Evolutionary conservation across 2,113 vertebrate genomes (phyloP).

Genomic region (Microtus oregoni): DNA sequence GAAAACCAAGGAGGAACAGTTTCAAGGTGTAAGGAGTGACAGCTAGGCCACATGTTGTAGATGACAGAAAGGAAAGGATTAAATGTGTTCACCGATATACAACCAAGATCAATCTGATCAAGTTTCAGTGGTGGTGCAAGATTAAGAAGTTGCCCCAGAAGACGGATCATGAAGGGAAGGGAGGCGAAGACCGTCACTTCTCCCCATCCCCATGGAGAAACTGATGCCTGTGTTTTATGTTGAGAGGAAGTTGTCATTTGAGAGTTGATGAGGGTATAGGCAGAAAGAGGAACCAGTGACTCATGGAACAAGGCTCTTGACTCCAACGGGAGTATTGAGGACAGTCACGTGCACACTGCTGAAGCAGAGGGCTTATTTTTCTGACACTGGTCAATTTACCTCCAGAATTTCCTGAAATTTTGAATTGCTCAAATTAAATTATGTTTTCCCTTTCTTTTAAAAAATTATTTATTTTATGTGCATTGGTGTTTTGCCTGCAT

Average conservation of each 20-base stretch:
- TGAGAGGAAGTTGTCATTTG: background rate
- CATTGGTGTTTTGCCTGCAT: too few species aligned
- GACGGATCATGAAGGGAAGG: background rate
- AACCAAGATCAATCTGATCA: conserved; percentile 10
- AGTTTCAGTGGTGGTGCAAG: conserved; percentile 12
- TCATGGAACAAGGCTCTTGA: background rate
- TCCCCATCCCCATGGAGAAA: background rate
- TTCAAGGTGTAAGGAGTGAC: conserved; percentile 44
- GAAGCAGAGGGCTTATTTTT: conserved; percentile 40
- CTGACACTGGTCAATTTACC: background rate
- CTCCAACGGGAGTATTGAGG: background rate
- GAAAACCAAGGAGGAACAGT: conserved; percentile 31
- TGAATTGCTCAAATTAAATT: background rate
- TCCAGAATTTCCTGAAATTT: background rate
- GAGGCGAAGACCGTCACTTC: background rate
- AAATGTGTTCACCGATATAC: conserved; percentile 30
- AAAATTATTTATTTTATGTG: too few species aligned
- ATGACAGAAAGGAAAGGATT: conserved; percentile 39
- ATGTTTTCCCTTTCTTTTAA: too few species aligned
- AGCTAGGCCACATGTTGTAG: conserved; percentile 7
- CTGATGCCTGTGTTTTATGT: conserved; percentile 17
- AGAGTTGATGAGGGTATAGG: background rate
- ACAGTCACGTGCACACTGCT: conserved; percentile 1
- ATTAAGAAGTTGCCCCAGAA: conserved; percentile 14
- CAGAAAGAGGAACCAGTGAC: conserved; percentile 41